phyloP scores from a whole-genome alignment of 2,888 invertebrate genomes.

The Pseudeuparius sepicola region DNA sequence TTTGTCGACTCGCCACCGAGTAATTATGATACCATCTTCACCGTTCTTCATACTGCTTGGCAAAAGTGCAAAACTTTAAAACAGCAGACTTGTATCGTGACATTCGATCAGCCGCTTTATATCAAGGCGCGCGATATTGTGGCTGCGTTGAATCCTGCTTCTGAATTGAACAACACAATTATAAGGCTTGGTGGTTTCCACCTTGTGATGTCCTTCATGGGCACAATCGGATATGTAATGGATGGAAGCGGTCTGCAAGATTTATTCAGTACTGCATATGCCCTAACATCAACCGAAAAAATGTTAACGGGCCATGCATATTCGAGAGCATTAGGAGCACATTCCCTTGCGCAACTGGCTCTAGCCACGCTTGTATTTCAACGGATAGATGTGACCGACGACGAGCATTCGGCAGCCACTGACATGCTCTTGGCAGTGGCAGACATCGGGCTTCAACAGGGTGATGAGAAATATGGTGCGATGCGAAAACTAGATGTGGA shows the following conservation, averaged over 20 bases:
- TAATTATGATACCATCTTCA: slow-evolving; percentile 28
- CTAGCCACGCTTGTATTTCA: too few relatives aligned
- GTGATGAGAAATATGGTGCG: too few relatives aligned
- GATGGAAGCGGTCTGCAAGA: slow-evolving; percentile 33
- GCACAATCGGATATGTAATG: slow-evolving; percentile 33
- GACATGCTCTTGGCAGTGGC: too few relatives aligned
- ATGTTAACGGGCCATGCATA: slow-evolving; percentile 25
- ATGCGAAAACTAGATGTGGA: too few relatives aligned
- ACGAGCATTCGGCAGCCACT: too few relatives aligned
- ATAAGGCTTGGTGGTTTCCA: slow-evolving; percentile 25
- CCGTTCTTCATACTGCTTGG: too few relatives aligned
- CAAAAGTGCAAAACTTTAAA: too few relatives aligned
- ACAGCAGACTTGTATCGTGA: too few relatives aligned
- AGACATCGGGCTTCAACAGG: too few relatives aligned
- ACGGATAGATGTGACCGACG: too few relatives aligned
- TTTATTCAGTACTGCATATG: slow-evolving; percentile 25
- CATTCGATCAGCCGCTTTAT: slow-evolving; percentile 10
- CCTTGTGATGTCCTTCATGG: slow-evolving; percentile 32
- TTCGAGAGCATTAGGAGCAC: slow-evolving; percentile 8
- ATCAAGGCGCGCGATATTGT: slow-evolving; percentile 7
- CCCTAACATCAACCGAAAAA: slow-evolving; percentile 23
- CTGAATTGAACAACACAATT: slow-evolving; percentile 26
- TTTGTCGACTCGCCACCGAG: slow-evolving; percentile 29
- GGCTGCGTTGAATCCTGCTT: background rate
- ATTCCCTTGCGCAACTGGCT: background rate